Conservation (phyloP, 2,797 vertebrate genomes). For the Eremophila alpestris region DNA sequence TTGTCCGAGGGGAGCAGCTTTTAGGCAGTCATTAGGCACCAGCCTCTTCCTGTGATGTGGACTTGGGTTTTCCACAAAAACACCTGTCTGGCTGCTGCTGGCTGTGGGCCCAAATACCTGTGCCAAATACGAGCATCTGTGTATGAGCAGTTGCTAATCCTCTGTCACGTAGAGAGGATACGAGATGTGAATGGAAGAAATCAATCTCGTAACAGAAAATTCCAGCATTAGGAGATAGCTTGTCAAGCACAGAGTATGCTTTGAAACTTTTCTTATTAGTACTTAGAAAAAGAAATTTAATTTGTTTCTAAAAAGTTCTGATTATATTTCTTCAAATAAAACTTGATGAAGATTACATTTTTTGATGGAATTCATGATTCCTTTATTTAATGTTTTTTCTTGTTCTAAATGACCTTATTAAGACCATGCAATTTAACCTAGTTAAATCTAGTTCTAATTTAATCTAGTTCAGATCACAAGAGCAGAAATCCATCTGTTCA, state of each 20-base stretch:
- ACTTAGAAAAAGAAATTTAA: not conserved
- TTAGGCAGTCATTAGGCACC: not conserved
- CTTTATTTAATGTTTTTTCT: not conserved
- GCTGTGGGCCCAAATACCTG: not conserved
- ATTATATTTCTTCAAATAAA: not conserved
- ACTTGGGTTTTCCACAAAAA: not conserved
- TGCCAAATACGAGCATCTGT: not conserved
- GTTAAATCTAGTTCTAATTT: not conserved
- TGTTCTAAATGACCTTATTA: conserved; percentile 7
- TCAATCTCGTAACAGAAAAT: not conserved
- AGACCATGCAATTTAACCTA: not conserved
- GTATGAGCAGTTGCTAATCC: not conserved
- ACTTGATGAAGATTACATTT: not conserved
- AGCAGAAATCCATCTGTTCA: conserved; percentile 45
- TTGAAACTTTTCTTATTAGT: not conserved
- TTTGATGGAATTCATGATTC: not conserved
- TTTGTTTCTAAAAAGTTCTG: not conserved
- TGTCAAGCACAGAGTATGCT: not conserved
- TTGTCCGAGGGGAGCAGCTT: not conserved
- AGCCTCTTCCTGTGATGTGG: not conserved
- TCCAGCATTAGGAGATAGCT: not conserved
- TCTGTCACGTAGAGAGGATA: not conserved
- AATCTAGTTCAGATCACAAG: not conserved
- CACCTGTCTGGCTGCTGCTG: not conserved
- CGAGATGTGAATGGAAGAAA: not conserved